phyloP scores from a whole-genome alignment of 2,113 vertebrate species.

The Rhinolophus ferrumequinum region DNA sequence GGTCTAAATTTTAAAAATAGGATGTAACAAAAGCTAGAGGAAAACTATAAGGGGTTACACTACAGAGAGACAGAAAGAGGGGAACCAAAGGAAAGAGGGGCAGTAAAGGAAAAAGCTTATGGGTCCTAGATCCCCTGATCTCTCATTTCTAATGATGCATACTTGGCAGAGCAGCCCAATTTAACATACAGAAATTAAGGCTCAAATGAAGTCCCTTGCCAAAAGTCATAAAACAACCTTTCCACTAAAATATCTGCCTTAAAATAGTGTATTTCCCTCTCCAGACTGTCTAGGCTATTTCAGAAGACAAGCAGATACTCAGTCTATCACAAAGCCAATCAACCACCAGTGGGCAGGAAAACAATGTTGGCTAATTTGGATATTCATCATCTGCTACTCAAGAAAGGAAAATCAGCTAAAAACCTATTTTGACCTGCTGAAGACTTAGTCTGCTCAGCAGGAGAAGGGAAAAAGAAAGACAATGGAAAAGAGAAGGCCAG shows the following conservation, averaged over 20 bases:
- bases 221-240: slow-evolving; percentile 15
- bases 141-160: background rate
- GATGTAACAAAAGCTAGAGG: background rate
- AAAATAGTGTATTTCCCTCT: background rate
- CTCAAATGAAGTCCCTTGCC: background rate
- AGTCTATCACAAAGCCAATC: background rate
- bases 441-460: background rate
- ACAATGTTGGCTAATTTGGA: background rate
- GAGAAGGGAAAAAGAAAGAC: background rate
- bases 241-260: background rate
- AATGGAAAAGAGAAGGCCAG: background rate
- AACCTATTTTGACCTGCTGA: background rate
- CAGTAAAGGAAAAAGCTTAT: background rate
- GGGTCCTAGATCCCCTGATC: background rate
- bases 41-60: background rate
- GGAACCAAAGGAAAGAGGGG: no score
- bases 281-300: background rate
- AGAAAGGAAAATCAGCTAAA: slow-evolving; percentile 22
- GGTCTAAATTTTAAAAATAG: slow-evolving; percentile 4
- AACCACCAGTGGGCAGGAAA: background rate
- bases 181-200: background rate
- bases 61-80: background rate
- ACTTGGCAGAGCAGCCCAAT: background rate
- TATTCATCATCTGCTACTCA: background rate
- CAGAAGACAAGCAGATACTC: background rate